Evolutionary conservation across 2,113 vertebrate species (phyloP), one percentile per base, ranked within the genome.

Genomic region (Perccottus glenii): DNA sequence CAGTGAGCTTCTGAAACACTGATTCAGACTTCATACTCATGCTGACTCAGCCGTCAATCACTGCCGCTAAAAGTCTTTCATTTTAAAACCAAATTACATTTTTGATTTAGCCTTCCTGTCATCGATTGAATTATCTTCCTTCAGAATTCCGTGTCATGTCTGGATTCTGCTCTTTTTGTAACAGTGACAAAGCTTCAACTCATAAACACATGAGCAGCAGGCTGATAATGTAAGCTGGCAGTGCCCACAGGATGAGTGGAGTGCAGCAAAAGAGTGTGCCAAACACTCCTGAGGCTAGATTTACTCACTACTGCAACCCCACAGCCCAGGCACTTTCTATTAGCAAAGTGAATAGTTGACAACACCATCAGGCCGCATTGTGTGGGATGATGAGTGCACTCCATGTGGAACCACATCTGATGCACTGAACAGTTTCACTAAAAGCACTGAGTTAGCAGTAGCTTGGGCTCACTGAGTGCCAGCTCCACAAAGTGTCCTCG

Each of bases 141-240:
- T 68, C 55, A 76, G 55, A 73, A 64, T 60, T 62, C 43, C 43
- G 44, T 7, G 35, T 56, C 38, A 4, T 33, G 6, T 33, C 42
- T 11, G 12, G 58, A 63, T 58, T 61, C 59, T 36, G 64, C 38
- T 70, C 68, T 62, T 67, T 70, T 73, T 75, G 56, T 84, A 67
- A 83, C 75, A 48, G 49, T 81, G 77, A 79, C 80, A 78, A 72
- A 78, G 73, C 78, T 65, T 50, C 70, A 78, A 79, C 82, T 73
- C 83, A 65, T 79, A 77, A 80, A 85, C 82, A 81, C 64, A 71
- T 77, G 78, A 73, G 57, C 73, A 60, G 19, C 55, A 12, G 65
- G 72, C 76, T 60, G 75, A 73, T 84, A 83, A 84, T 73, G 62
- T 65, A 86, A 82, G 81, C 75, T 82, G 83, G 79, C 85, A 84